These are phyloP conservation scores for Syrmaticus mikado DNA, from an alignment of 2,113 vertebrate species.

Conservation along the genomic window DNA sequence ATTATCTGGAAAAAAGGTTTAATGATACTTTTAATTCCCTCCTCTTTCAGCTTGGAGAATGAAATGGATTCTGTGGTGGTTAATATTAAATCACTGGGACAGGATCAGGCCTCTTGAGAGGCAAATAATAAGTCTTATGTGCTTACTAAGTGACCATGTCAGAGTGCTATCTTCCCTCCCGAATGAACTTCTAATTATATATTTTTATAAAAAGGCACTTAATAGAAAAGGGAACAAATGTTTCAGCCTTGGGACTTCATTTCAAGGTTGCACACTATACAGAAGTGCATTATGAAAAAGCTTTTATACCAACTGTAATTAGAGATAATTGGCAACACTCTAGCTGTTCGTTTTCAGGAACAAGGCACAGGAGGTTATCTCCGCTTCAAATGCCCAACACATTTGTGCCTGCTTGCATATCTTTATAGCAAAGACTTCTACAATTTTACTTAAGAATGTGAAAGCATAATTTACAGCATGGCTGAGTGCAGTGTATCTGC, in stretches of 20 bases:
- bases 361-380: neutral
- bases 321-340: constrained; percentile 54
- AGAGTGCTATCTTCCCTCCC: neutral
- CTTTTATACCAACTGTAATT: constrained; percentile 41
- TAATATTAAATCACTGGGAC: neutral
- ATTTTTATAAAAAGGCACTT: neutral
- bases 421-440: neutral
- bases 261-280: neutral
- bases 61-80: neutral
- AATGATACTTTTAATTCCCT: neutral
- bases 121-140: neutral
- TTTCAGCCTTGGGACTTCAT: constrained; percentile 22
- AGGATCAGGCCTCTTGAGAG: neutral
- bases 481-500: neutral
- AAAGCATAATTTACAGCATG: constrained; percentile 34
- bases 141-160: constrained; percentile 19
- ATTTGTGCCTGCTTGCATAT: neutral
- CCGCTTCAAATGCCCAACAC: constrained; percentile 13
- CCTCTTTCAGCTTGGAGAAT: neutral
- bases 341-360: constrained; percentile 32
- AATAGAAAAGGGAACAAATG: neutral
- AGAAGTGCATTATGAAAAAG: constrained; percentile 13
- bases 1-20: neutral
- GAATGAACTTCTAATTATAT: constrained; percentile 15
- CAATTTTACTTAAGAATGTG: neutral